These are phyloP conservation scores for Pollenia amentaria DNA, from an alignment of 2,888 invertebrate genomes.

Conservation along the genomic window DNA sequence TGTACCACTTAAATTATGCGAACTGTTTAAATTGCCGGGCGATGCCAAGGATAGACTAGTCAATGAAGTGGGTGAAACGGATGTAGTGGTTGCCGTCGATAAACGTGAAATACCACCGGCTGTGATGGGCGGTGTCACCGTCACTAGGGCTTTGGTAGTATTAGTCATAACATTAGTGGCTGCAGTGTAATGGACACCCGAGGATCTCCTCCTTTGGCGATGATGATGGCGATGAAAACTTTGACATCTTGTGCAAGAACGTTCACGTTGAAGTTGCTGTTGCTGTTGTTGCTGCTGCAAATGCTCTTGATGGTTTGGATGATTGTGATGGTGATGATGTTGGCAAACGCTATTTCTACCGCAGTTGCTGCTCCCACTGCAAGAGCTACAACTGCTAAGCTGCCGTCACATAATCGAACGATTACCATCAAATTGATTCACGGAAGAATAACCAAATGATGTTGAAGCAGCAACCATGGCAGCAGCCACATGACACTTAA, in stretches of 20 bases:
- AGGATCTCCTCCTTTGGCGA: slow-evolving; percentile 82
- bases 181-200: slow-evolving; percentile 76
- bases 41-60: slow-evolving; percentile 79
- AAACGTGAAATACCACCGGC: slow-evolving; percentile 46
- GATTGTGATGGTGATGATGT: slow-evolving; percentile 77
- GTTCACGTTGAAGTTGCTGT: slow-evolving; percentile 77
- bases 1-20: slow-evolving; percentile 77
- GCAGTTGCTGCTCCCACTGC: slow-evolving; percentile 84
- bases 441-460: slow-evolving; percentile 84
- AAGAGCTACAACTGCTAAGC: slow-evolving; percentile 85
- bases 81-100: slow-evolving; percentile 69
- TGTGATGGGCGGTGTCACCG: slow-evolving; percentile 77
- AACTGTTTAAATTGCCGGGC: slow-evolving; percentile 70
- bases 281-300: slow-evolving; percentile 77
- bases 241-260: slow-evolving; percentile 83
- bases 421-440: slow-evolving; percentile 83
- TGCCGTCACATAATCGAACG: slow-evolving; percentile 84
- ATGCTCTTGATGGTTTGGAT: slow-evolving; percentile 76
- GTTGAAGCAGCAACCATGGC: slow-evolving; percentile 85
- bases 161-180: slow-evolving; percentile 77
- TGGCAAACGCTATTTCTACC: slow-evolving; percentile 78
- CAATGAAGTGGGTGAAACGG: slow-evolving; percentile 76
- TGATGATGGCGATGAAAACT: slow-evolving; percentile 84
- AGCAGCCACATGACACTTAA: slow-evolving; percentile 84
- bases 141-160: slow-evolving; percentile 80